Evolutionary conservation across 2,797 vertebrate species (phyloP).

Genomic region (Lateolabrax maculatus): DNA sequence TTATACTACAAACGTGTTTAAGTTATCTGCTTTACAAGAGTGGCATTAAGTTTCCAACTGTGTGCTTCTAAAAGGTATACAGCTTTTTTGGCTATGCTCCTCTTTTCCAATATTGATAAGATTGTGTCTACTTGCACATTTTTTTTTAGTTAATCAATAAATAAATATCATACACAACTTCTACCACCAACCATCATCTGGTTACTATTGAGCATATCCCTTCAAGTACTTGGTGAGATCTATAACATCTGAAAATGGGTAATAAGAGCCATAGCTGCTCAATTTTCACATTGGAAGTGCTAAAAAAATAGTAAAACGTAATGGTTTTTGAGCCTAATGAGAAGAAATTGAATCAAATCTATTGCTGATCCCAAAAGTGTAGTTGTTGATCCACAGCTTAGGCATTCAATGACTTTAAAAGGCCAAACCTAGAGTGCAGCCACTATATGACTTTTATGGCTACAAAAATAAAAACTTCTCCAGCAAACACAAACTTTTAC

Average conservation of each 20-base stretch:
- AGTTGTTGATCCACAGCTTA: conserved; percentile 61
- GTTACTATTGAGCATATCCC: conserved; percentile 22
- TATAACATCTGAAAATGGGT: conserved; percentile 49
- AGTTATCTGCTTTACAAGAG: conserved; percentile 44
- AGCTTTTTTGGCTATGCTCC: neutral
- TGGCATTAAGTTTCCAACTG: conserved; percentile 40
- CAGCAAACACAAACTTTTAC: conserved; percentile 58
- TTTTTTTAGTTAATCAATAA: too few relatives aligned
- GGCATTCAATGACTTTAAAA: conserved; percentile 57
- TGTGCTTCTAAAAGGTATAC: neutral
- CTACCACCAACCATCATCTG: conserved; percentile 4
- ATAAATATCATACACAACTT: neutral
- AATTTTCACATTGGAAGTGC: conserved; percentile 47
- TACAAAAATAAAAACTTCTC: conserved; percentile 62
- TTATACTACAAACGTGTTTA: conserved; percentile 36
- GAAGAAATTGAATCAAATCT: conserved; percentile 65
- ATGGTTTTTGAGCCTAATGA: conserved; percentile 62
- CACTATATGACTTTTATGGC: conserved; percentile 68
- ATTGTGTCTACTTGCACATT: too few relatives aligned
- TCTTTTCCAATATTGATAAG: conserved; percentile 10
- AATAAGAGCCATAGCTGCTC: conserved; percentile 52
- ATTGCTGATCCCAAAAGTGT: conserved; percentile 65
- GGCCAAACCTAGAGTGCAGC: conserved; percentile 53
- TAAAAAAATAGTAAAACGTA: conserved; percentile 20
- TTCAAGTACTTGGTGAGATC: conserved; percentile 29